phyloP scores from a whole-genome alignment of 1,140 invertebrate species.

The honey bee (Apis mellifera) region DNA sequence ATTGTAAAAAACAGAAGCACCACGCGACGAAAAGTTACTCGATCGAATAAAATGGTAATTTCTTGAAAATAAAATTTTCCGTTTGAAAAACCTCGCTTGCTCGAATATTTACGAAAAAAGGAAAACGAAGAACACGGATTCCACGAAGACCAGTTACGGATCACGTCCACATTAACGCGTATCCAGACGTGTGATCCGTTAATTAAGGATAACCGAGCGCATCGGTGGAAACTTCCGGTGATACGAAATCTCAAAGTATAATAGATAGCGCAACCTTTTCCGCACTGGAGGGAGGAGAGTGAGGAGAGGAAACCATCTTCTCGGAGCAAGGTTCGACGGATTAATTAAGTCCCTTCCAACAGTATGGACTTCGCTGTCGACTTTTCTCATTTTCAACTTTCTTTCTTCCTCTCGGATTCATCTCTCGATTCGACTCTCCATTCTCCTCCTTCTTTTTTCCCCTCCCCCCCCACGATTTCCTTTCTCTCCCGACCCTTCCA shows the following conservation, averaged over 20 bases:
- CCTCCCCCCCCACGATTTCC: constrained; percentile 41
- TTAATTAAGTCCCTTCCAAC: constrained; percentile 67
- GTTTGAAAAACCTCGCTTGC: too few species aligned
- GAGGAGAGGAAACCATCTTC: constrained; percentile 28
- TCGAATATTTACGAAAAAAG: too few species aligned
- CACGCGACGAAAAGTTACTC: too few species aligned
- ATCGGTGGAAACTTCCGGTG: not conserved
- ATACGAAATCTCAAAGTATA: constrained; percentile 52
- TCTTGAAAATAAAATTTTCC: too few species aligned
- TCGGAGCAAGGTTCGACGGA: constrained; percentile 54
- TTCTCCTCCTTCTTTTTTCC: constrained; percentile 27
- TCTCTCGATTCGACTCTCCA: constrained; percentile 43
- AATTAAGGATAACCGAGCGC: not conserved
- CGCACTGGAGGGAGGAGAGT: constrained; percentile 10
- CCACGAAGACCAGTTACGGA: too few species aligned
- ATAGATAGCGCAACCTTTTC: constrained; percentile 51
- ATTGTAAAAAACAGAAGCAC: too few species aligned
- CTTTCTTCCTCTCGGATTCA: constrained; percentile 48
- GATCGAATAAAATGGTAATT: too few species aligned
- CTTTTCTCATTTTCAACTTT: constrained; percentile 62
- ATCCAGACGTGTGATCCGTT: not conserved
- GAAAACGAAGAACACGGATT: too few species aligned
- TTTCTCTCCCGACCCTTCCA: constrained; percentile 40
- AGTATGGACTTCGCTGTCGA: constrained; percentile 64
- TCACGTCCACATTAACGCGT: too few species aligned